Evolutionary conservation across 2,888 invertebrate genomes (phyloP).

Genomic region (Seladonia tumulorum): DNA sequence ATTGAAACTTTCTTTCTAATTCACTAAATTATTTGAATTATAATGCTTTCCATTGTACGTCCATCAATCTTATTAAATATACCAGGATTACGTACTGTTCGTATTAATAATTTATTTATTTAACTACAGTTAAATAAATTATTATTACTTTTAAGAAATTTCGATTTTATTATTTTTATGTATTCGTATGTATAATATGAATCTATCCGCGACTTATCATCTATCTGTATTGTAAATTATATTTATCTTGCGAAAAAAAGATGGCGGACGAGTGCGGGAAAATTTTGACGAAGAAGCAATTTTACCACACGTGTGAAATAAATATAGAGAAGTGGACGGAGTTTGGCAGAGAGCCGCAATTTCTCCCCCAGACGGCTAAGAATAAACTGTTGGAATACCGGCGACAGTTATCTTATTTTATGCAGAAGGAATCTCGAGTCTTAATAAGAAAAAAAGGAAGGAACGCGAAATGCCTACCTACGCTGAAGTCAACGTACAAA

Average conservation of each 20-base stretch:
- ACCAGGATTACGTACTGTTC: neutral
- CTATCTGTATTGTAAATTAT: neutral
- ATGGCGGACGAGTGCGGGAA: neutral
- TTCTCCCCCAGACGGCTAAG: conserved; percentile 74
- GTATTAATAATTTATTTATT: too few species aligned
- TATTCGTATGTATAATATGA: neutral
- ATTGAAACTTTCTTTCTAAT: neutral
- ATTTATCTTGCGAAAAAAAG: neutral
- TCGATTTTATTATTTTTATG: neutral
- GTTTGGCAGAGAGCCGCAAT: conserved; percentile 76
- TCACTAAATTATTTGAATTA: neutral
- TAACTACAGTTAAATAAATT: neutral
- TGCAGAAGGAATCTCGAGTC: conserved; percentile 53
- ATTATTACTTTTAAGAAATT: neutral
- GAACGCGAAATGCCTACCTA: neutral
- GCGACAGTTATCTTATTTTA: conserved; percentile 66
- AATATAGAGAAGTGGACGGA: conserved; percentile 66
- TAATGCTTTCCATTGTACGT: neutral
- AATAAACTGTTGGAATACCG: conserved; percentile 79
- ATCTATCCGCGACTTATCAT: neutral
- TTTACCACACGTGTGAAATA: conserved; percentile 66
- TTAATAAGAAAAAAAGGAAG: conserved; percentile 29
- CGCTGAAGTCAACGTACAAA: neutral
- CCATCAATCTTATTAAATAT: neutral
- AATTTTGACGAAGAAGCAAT: conserved; percentile 45